These are phyloP conservation scores for Caenorhabditis sp. DNA, from an alignment of 2,888 invertebrate species.

Conservation along the genomic window DNA sequence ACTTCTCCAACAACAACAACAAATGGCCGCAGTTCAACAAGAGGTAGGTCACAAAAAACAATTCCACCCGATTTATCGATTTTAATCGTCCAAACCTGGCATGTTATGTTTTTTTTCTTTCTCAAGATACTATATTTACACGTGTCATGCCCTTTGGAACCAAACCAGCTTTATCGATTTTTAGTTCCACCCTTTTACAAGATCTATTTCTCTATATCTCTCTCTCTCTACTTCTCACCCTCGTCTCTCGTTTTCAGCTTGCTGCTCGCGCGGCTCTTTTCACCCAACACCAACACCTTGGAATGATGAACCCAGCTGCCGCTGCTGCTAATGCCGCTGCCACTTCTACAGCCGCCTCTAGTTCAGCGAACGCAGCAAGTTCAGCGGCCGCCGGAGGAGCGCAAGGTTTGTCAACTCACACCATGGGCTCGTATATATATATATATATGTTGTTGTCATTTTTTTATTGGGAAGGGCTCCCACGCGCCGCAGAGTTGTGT, in stretches of 20 bases:
- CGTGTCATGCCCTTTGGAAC: not conserved
- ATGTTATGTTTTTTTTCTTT: not conserved
- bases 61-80: not conserved
- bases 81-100: not conserved
- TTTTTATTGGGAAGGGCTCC: not conserved
- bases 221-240: slow-evolving; percentile 7
- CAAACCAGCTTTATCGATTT: not conserved
- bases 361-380: no score
- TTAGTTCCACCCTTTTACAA: not conserved
- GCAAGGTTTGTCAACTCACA: slow-evolving; percentile 1
- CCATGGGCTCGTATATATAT: no score
- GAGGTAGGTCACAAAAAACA: not conserved
- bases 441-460: no score
- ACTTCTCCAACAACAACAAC: slow-evolving; percentile 30
- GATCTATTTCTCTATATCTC: not conserved
- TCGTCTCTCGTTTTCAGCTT: slow-evolving; percentile 16
- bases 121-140: not conserved
- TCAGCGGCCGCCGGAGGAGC: no score
- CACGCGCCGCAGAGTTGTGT: not conserved
- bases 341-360: no score
- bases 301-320: not conserved
- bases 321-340: not conserved
- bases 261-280: slow-evolving; percentile 31
- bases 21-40: slow-evolving; percentile 6
- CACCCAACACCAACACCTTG: slow-evolving; percentile 14